phyloP scores from a whole-genome alignment of 2,888 invertebrate genomes.

The Epistrophella euchroma region DNA sequence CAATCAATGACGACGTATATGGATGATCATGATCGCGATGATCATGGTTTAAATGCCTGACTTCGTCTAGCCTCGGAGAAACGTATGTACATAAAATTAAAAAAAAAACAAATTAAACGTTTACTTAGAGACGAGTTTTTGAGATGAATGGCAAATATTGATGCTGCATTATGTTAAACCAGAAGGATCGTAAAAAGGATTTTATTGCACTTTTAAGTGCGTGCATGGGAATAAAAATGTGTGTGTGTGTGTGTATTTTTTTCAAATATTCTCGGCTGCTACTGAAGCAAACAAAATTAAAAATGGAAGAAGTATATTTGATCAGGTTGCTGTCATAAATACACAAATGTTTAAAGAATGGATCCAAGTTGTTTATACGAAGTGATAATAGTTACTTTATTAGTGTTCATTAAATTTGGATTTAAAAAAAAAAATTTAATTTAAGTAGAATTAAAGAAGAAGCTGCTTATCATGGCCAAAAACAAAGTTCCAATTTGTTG shows the following conservation, averaged over 20 bases:
- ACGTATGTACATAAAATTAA: conserved; percentile 55
- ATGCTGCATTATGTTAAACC: conserved; percentile 65
- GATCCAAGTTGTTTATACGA: conserved; percentile 63
- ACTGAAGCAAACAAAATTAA: conserved; percentile 8
- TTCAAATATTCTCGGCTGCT: conserved; percentile 32
- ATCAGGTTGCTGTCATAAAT: conserved; percentile 67
- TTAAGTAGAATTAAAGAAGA: too few relatives aligned
- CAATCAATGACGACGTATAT: conserved; percentile 36
- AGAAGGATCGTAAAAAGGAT: conserved; percentile 70
- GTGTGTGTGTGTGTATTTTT: conserved; percentile 7
- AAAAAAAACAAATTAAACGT: conserved; percentile 15
- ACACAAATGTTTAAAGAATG: conserved; percentile 62
- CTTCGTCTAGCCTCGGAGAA: conserved; percentile 65
- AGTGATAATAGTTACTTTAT: conserved; percentile 70
- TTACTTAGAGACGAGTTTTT: conserved; percentile 48
- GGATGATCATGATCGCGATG: conserved; percentile 43
- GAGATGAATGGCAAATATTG: conserved; percentile 64
- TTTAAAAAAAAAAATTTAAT: too few relatives aligned
- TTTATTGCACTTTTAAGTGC: conserved; percentile 75
- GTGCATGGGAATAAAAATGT: conserved; percentile 59
- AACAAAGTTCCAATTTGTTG: too few relatives aligned
- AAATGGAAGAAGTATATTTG: conserved; percentile 41
- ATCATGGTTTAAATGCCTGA: conserved; percentile 62
- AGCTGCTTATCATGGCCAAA: too few relatives aligned
- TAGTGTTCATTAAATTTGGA: conserved; percentile 6